These are phyloP conservation scores for Operophtera brumata DNA, from an alignment of 2,888 invertebrate species.

Conservation along the genomic window DNA sequence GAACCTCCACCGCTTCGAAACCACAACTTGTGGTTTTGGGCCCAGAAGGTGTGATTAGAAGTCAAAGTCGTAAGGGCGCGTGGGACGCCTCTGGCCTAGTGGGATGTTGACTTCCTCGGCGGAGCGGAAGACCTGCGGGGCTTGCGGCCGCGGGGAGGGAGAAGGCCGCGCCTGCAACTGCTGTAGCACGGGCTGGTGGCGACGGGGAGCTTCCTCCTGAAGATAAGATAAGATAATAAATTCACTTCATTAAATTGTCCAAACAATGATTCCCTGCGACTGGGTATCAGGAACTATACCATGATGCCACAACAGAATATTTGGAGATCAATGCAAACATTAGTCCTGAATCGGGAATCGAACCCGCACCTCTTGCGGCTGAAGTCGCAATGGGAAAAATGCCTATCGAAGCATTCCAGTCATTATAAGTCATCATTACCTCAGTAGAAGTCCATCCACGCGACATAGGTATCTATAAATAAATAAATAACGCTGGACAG, in stretches of 20 bases:
- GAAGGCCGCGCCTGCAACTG: constrained; percentile 44
- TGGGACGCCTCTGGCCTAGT: constrained; percentile 88
- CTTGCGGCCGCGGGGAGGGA: constrained; percentile 55
- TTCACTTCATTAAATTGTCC: not conserved
- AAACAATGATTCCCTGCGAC: not conserved
- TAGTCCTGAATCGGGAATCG: too few species aligned
- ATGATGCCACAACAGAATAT: too few species aligned
- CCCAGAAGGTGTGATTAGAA: constrained; percentile 44
- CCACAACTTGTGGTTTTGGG: not conserved
- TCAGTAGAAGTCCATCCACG: too few species aligned
- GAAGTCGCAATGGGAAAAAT: too few species aligned
- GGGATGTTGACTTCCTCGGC: constrained; percentile 94
- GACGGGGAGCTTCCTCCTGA: constrained; percentile 54
- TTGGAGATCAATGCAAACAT: too few species aligned
- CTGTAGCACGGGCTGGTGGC: constrained; percentile 43
- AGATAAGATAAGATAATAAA: too few species aligned
- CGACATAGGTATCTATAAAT: too few species aligned
- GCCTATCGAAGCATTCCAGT: too few species aligned
- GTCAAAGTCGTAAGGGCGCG: constrained; percentile 72
- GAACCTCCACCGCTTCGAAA: not conserved
- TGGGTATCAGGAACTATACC: too few species aligned
- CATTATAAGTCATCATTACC: too few species aligned
- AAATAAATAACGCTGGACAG: too few species aligned
- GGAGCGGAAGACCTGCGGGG: constrained; percentile 88
- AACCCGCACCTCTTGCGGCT: too few species aligned